Base-by-base conservation (phyloP, 2,888 invertebrate genomes). In the Spicauda simplicius region DNA sequence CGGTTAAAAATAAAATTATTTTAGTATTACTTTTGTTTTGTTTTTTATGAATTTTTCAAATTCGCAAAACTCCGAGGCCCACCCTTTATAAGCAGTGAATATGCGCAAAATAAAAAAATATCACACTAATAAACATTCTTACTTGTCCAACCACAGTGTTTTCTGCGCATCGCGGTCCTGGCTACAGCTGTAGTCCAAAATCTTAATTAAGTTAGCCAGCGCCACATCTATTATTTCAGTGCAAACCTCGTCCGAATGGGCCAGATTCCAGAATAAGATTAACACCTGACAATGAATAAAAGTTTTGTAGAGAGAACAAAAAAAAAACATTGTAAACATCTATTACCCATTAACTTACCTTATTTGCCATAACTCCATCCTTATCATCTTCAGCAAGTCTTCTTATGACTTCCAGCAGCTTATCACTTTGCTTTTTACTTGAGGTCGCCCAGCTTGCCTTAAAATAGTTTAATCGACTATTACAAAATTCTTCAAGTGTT, bases 181-280 rank as follows among this genome's bases (percentile, higher is more conserved):
- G 64, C 98, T 98, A 91, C 99, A 99, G 83, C 98, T 98, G 86
- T 98, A 99, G 93, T 99, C 99, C 72, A 99, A 94, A 83, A 99
- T 99, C 94, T 99, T 99, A 14, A 99, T 97, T 83, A 99, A 98
- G 71, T 99, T 98, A 45, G 96, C 96, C 74, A 99, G 91, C 1
- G 99, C 99, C 84, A 99, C 98, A 87, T 99, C 99, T 95, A 99
- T 97, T 71, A 99, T 99, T 90, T 99, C 99, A 2, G 98, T 98
- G 69, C 98, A 97, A 67, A 99, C 98, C 89, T 99, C 99, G 77
- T 98, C 97, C 64, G 98, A 98, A 88, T 99, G 98, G 6, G 99
- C 98, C 84, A 99, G 94, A 84, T 98, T 98, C 99, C 99, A 99
- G 88, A 99, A 97, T 55, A 99, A 93, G 70, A 97, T 97, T 77